Conservation (phyloP, 2,797 vertebrate species). For the Anguilla obscura region DNA sequence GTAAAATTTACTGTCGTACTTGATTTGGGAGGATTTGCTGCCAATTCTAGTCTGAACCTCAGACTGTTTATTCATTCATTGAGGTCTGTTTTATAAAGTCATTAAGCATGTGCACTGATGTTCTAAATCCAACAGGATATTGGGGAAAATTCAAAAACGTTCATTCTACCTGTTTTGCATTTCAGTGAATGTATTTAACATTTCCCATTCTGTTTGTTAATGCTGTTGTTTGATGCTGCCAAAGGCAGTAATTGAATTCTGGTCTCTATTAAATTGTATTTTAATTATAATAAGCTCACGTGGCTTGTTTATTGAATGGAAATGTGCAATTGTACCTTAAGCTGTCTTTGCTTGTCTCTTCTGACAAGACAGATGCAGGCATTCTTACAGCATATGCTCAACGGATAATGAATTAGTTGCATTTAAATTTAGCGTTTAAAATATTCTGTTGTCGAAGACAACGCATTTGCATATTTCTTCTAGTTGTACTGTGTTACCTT, state of each 20-base stretch:
- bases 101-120: neutral
- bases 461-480: neutral
- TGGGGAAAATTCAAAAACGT: neutral
- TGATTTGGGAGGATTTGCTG: neutral
- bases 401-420: neutral
- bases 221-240: neutral
- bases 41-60: neutral
- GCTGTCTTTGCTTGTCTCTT: neutral
- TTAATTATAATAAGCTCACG: neutral
- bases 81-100: neutral
- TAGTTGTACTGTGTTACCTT: neutral
- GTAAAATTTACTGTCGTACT: neutral
- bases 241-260: neutral
- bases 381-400: neutral
- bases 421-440: neutral
- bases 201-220: neutral
- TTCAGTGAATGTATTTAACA: neutral
- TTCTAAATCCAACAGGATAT: neutral
- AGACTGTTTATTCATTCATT: neutral
- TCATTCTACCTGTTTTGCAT: neutral
- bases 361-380: neutral
- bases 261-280: neutral
- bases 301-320: neutral
- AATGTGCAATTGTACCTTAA: neutral
- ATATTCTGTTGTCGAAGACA: neutral